Percentiles rank a stretch among this genome's conserved stretches.
Conservation (phyloP, 1,140 invertebrate genomes). For the Nebria ingens region DNA sequence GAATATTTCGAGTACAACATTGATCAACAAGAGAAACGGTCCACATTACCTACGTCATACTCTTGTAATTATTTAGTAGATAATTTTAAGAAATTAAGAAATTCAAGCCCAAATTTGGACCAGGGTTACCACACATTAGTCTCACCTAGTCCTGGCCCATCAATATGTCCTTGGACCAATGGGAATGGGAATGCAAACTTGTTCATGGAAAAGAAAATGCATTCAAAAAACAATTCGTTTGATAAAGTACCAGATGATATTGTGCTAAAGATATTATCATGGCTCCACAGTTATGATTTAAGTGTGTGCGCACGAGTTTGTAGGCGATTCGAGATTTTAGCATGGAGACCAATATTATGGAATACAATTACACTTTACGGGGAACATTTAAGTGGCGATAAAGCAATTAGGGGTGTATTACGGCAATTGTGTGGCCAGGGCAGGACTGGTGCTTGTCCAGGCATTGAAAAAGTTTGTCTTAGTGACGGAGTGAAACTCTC, state of each 20-base stretch:
- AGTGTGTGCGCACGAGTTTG: conserved; percentile 73
- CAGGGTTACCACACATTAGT: conserved; percentile 68
- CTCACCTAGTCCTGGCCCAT: conserved; percentile 38
- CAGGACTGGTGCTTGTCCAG: conserved; percentile 45
- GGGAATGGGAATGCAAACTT: neutral
- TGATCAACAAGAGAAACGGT: neutral
- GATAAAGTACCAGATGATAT: conserved; percentile 44
- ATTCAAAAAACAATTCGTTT: conserved; percentile 34
- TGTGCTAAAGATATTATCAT: conserved; percentile 54
- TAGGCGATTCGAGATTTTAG: conserved; percentile 66
- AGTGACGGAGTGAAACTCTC: conserved; percentile 64
- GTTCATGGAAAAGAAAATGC: conserved; percentile 19
- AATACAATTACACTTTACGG: conserved; percentile 53
- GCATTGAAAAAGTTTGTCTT: conserved; percentile 54
- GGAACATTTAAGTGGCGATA: conserved; percentile 53
- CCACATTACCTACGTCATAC: neutral
- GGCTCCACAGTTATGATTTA: conserved; percentile 66
- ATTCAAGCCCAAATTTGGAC: conserved; percentile 50
- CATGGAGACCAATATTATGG: conserved; percentile 73
- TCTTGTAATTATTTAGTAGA: conserved; percentile 29
- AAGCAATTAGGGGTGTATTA: conserved; percentile 53
- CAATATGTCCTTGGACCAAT: conserved; percentile 25
- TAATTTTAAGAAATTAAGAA: conserved; percentile 34
- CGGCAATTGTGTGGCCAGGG: conserved; percentile 46
- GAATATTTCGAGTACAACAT: neutral